Evolutionary conservation across 1,140 invertebrate genomes (phyloP), one percentile per base, ranked within the genome.

Genomic region (Cylas formicarius): DNA sequence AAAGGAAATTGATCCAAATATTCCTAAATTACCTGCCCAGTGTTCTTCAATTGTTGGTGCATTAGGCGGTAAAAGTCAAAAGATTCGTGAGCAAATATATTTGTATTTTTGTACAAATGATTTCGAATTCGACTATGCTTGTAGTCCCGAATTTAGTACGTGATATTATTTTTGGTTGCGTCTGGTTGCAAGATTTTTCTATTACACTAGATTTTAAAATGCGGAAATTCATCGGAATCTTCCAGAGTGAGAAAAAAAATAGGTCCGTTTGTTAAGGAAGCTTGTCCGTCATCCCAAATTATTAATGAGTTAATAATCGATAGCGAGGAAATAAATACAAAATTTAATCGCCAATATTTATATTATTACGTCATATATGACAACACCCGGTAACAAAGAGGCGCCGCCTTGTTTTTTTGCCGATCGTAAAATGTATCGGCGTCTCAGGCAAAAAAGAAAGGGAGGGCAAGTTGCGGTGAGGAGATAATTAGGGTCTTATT

Each of bases 141-240:
- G 8, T 34, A 11, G 32, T 34, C 2, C 32, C 32, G 18, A 34
- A 34, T 4, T 34, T 34, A 19, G 8, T 34, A 24, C 32, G 18
- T n/a, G 18, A 8, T 8, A 4, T 34, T 2, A 34, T 34, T 16
- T 18, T 34, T 8, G 32, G 32, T 11, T 34, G 32, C 19, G 32
- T 16, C 8, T 34, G 11, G 8, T n/a, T 34, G 18, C 18, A 16
- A 8, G 18, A 13, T 8, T 16, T 34, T 34, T 2, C 2, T 11
- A 16, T 19, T n/a, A 34, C 2, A 4, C 14, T 34, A 23, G 8
- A 34, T 34, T 28, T 28, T 5, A 28, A 28, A 5, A 5, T 2
- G 2, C 2, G 16, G 2, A 14, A 28, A 5, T 4, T 28, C 16
- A n/a, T 28, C 27, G 6, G 27, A 14, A 28, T 28, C n/a, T 28